Base-by-base conservation (phyloP, 2,888 invertebrate species). In the Hirtodrosophila cameraria region DNA sequence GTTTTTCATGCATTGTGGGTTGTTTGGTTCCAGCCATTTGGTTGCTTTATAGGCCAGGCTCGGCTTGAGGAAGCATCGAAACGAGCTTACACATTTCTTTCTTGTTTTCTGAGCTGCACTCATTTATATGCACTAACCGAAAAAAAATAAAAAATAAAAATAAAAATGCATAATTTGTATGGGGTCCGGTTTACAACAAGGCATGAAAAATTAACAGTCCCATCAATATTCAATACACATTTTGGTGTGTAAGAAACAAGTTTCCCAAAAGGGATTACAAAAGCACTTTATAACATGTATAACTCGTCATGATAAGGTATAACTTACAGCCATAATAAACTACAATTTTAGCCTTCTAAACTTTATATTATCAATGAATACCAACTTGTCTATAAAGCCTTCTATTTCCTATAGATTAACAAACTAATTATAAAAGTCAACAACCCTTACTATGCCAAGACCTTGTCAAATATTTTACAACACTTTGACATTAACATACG, bases 151-250 rank as follows among this genome's bases (percentile, higher is more conserved):
- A n/a, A n/a, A n/a, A n/a, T n/a, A n/a, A n/a, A n/a, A n/a, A n/a
- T n/a, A n/a, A n/a, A n/a, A 53, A 53, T 66, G 41, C 50, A 59
- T 68, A 39, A 41, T 53, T 38, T 16, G 31, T 23, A 20, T 35
- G 74, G 53, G 53, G 71, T 77, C 83, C 79, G 75, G 79, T 80
- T 79, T 74, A 59, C 45, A 59, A 61, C 53, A 54, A 50, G 73
- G 43, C 45, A 9, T 30, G 18, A 33, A 42, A 58, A 62, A 53
- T 55, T 27, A 53, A 45, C 33, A 43, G 52, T 5, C 18, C 65
- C 49, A 61, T 48, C 50, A 64, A 72, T 61, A 79, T 79, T 69
- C 79, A 52, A 27, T 46, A 42, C 75, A 66, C 70, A 59, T 59
- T 43, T 45, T 58, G 52, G 54, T 45, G 74, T 53, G 31, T 52